phyloP scores from a whole-genome alignment of 2,888 invertebrate species.

The Cremastobaeus sp. region DNA sequence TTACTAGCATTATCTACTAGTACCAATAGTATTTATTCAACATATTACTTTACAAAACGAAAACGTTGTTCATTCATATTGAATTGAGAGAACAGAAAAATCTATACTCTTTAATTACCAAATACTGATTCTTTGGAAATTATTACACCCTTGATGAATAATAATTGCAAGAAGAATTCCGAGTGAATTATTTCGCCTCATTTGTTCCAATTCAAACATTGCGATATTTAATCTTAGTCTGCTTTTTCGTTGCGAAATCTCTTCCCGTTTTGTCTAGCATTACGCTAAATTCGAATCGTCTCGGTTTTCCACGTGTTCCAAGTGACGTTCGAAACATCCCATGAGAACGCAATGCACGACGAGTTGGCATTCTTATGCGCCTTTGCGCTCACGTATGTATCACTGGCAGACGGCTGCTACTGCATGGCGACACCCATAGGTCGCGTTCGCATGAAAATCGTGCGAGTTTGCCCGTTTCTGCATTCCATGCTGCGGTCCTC shows the following conservation, averaged over 20 bases:
- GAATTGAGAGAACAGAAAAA: no score
- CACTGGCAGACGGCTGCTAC: constrained; percentile 34
- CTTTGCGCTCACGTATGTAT: constrained; percentile 50
- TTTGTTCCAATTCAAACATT: no score
- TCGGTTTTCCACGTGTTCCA: constrained; percentile 53
- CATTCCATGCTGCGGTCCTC: constrained; percentile 67
- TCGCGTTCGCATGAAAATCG: constrained; percentile 68
- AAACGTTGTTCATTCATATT: no score
- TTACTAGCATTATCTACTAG: no score
- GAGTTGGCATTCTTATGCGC: constrained; percentile 57
- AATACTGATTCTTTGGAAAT: no score
- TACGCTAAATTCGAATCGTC: constrained; percentile 39
- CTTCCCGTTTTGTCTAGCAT: constrained; percentile 22
- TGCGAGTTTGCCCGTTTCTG: constrained; percentile 63
- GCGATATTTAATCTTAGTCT: no score
- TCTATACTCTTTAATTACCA: no score
- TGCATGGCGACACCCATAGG: constrained; percentile 54
- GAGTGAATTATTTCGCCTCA: no score
- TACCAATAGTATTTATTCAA: no score
- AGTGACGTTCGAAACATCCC: constrained; percentile 45
- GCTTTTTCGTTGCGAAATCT: constrained; percentile 37
- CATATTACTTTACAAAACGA: no score
- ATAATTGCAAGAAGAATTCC: no score
- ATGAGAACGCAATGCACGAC: constrained; percentile 48
- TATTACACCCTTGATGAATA: no score